Evolutionary conservation across 2,888 invertebrate species (phyloP), one percentile per base, ranked within the genome.

Genomic region (Pseudanteris insignis): DNA sequence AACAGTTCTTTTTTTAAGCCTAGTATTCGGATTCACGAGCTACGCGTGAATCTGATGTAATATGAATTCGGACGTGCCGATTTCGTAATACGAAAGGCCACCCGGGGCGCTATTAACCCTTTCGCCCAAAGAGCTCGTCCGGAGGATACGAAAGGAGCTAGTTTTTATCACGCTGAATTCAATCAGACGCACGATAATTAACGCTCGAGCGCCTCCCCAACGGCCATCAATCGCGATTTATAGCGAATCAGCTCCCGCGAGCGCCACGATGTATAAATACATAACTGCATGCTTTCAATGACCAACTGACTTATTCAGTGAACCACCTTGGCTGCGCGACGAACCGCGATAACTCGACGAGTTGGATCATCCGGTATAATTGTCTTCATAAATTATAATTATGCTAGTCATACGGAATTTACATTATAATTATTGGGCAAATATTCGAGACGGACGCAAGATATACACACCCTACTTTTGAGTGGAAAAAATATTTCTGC

Each of bases 201-300:
- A 75, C 67, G 70, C 67, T 67, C 67, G 63, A 59, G 71, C 64
- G 68, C 67, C 67, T 70, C 69, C 73, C 73, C 68, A 69, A 68
- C 70, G 60, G 67, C 65, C 67, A 65, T 66, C 71, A 71, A 72
- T 70, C 61, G 66, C 71, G 66, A 75, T 74, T 72, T 72, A 75
- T 72, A 66, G 66, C 63, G 67, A 68, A 66, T 65, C 64, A 57
- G 64, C 60, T 64, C 62, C 48, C 55, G 46, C 43, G 60, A 53
- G 54, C 65, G 62, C 60, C 63, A 28, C 62, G 48, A 63, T 47
- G 43, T 64, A 63, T 63, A 63, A 64, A 67, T 67, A 66, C 63
- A 54, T 53, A 53, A 59, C 55, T 46, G 61, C 54, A 50, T 44
- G 61, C 54, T 54, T 61, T 61, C 61, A 61, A 48, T 54, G 30